Conservation (phyloP, 2,113 vertebrate genomes). For the Ondatra zibethicus region DNA sequence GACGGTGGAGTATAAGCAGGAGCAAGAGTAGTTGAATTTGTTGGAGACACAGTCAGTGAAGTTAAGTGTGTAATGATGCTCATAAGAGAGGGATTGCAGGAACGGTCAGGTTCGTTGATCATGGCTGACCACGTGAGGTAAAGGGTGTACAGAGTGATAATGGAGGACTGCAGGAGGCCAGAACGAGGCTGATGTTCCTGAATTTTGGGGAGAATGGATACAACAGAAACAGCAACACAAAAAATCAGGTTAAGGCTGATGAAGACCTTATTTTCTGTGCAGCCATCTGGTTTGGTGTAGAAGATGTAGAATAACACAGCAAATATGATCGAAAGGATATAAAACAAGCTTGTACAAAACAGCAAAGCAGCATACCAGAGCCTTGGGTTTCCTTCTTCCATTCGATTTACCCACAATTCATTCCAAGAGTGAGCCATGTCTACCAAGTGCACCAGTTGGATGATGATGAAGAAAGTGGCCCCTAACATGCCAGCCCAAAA, state of each 20-base stretch:
- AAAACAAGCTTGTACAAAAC: slow-evolving; percentile 88
- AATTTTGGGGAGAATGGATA: slow-evolving; percentile 93
- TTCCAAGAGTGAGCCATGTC: slow-evolving; percentile 95
- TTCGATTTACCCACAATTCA: slow-evolving; percentile 91
- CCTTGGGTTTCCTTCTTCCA: slow-evolving; percentile 91
- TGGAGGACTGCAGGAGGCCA: slow-evolving; percentile 96
- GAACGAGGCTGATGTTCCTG: slow-evolving; percentile 94
- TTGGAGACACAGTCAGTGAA: slow-evolving; percentile 83
- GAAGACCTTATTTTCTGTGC: slow-evolving; percentile 95
- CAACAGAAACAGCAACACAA: slow-evolving; percentile 90
- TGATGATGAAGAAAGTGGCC: slow-evolving; percentile 93
- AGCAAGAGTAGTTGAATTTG: slow-evolving; percentile 84
- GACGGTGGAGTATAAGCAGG: slow-evolving; percentile 84
- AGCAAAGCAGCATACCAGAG: slow-evolving; percentile 93
- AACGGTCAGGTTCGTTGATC: slow-evolving; percentile 93
- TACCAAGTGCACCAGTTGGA: slow-evolving; percentile 95
- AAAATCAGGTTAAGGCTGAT: slow-evolving; percentile 93
- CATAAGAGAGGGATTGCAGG: slow-evolving; percentile 94
- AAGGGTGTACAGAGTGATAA: slow-evolving; percentile 95
- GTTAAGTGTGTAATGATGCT: slow-evolving; percentile 90
- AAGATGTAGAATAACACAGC: slow-evolving; percentile 89
- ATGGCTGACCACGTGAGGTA: slow-evolving; percentile 98
- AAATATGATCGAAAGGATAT: slow-evolving; percentile 87
- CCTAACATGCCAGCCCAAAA: slow-evolving; percentile 90
- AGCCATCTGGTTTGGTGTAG: slow-evolving; percentile 92